A percentile compares a stretch with the other conserved stretches of the same genome.
phyloP scores from a whole-genome alignment of 2,113 vertebrate species.

The Indri indri region DNA sequence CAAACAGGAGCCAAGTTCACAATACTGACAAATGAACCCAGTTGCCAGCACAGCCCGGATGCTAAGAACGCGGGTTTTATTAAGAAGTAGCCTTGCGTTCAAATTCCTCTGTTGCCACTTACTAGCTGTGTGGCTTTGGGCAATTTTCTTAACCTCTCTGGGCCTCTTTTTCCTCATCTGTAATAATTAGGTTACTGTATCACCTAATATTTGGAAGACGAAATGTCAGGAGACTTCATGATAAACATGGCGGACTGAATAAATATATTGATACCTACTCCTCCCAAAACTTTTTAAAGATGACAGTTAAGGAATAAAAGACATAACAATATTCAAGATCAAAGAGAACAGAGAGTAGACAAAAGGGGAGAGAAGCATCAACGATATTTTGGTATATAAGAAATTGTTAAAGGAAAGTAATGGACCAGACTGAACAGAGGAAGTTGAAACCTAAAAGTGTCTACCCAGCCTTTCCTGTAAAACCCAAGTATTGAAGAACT shows the following conservation, averaged over 20 bases:
- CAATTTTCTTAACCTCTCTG: neutral
- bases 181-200: neutral
- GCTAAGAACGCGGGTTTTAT: neutral
- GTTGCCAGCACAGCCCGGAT: no score
- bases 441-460: neutral
- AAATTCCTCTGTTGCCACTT: neutral
- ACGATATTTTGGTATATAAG: neutral
- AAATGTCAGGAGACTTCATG: neutral
- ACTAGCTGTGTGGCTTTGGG: neutral
- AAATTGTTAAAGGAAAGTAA: neutral
- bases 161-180: neutral
- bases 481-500: neutral
- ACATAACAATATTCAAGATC: neutral
- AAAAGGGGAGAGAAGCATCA: neutral
- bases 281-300: neutral
- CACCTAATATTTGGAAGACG: neutral
- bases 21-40: neutral
- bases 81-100: neutral
- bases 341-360: neutral
- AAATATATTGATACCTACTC: neutral
- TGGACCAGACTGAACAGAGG: neutral
- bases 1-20: neutral
- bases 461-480: neutral
- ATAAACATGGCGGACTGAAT: neutral
- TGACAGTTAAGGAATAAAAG: neutral